These are phyloP conservation scores for Daubentonia madagascariensis DNA, from an alignment of 2,113 vertebrate genomes.

Conservation along the genomic window DNA sequence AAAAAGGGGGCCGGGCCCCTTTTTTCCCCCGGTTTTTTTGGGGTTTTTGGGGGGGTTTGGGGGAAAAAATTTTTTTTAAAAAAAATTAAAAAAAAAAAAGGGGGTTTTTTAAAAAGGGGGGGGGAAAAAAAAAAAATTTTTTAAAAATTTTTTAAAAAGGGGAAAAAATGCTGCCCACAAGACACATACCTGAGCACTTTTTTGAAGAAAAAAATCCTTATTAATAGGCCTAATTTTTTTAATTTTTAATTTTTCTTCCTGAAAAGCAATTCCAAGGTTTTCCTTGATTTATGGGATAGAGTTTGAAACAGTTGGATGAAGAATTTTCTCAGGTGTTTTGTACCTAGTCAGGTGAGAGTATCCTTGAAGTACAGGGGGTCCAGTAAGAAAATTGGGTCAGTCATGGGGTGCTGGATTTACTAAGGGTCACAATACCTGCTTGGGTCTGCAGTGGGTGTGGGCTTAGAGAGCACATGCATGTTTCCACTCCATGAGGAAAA, in stretches of 20 bases:
- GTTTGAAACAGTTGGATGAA: too few species aligned
- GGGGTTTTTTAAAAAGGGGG: too few species aligned
- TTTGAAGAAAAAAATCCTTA: neutral
- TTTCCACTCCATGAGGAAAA: neutral
- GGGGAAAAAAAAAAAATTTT: too few species aligned
- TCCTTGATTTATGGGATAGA: neutral
- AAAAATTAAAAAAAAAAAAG: too few species aligned
- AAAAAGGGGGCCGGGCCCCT: too few species aligned
- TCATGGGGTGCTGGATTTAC: rapidly evolving
- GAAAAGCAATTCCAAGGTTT: neutral
- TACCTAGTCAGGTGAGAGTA: neutral
- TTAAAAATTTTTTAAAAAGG: too few species aligned
- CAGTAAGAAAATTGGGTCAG: too few species aligned
- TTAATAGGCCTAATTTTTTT: neutral
- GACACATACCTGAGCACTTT: neutral
- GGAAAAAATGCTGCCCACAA: rapidly evolving
- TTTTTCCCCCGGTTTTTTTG: too few species aligned
- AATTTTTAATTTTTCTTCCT: neutral
- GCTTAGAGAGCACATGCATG: rapidly evolving
- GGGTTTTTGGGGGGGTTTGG: too few species aligned
- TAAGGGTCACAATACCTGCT: too few species aligned
- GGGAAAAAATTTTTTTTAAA: too few species aligned
- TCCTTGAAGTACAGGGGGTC: neutral
- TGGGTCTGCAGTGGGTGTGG: too few species aligned
- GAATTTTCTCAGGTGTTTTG: neutral